phyloP scores from a whole-genome alignment of 1,140 invertebrate species.

The Pomacea maculata region DNA sequence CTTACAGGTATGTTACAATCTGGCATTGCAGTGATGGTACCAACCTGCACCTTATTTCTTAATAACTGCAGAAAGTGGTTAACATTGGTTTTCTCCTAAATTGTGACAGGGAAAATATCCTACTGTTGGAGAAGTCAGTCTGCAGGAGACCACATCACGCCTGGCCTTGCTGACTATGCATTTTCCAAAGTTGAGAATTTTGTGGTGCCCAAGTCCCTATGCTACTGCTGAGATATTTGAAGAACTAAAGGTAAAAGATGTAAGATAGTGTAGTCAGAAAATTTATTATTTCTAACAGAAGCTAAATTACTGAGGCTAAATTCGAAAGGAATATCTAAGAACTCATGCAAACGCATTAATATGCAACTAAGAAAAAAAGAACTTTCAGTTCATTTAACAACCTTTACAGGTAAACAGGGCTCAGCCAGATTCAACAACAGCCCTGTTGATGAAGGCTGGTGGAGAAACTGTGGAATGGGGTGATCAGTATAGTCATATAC shows the following conservation, averaged over 20 bases:
- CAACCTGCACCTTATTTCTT: no score
- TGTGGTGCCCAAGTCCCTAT: slow-evolving; percentile 96
- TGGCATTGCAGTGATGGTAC: not conserved
- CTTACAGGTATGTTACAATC: slow-evolving; percentile 74
- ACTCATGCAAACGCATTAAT: not conserved
- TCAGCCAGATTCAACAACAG: slow-evolving; percentile 79
- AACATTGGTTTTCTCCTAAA: not conserved
- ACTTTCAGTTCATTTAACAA: not conserved
- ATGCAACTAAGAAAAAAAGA: not conserved
- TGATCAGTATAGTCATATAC: slow-evolving; percentile 63
- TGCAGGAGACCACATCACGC: slow-evolving; percentile 79
- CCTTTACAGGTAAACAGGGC: slow-evolving; percentile 59
- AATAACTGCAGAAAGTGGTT: no score
- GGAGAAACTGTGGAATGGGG: slow-evolving; percentile 48
- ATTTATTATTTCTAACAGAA: not conserved
- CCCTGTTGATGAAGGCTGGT: slow-evolving; percentile 64
- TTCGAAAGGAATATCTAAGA: not conserved
- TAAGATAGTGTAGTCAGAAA: not conserved
- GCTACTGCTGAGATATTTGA: slow-evolving; percentile 96
- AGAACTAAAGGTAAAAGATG: slow-evolving; percentile 67
- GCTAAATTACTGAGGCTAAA: not conserved
- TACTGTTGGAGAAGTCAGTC: slow-evolving; percentile 79
- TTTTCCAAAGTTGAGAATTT: slow-evolving; percentile 88
- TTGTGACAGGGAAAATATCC: slow-evolving; percentile 77
- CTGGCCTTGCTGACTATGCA: slow-evolving; percentile 92